These are phyloP conservation scores for Coremacera marginata DNA, from an alignment of 2,888 invertebrate species.

Conservation along the genomic window DNA sequence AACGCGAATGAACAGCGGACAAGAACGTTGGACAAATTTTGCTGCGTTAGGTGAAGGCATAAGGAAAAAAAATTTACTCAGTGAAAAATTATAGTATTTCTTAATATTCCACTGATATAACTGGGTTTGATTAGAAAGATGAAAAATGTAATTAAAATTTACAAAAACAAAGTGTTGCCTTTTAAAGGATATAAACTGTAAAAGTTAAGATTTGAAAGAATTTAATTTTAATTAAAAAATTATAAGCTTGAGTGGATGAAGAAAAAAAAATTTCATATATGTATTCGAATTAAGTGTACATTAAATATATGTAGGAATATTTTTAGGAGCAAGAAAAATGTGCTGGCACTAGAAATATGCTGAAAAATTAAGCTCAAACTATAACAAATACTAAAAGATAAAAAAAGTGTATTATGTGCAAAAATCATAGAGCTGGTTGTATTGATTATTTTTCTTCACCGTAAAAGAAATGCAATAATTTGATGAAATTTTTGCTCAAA, in stretches of 20 bases:
- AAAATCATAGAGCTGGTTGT: conserved; percentile 6
- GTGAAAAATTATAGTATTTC: conserved; percentile 26
- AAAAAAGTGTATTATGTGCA: not conserved
- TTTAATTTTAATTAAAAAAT: not conserved
- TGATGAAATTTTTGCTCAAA: not conserved
- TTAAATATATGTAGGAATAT: conserved; percentile 11
- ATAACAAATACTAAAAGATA: not conserved
- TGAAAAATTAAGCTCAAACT: not conserved
- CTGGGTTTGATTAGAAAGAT: not conserved
- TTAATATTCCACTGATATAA: not conserved
- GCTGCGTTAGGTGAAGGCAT: conserved; percentile 60
- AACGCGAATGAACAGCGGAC: conserved; percentile 68
- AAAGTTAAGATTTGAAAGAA: not conserved
- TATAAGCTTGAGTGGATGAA: not conserved
- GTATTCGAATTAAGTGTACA: conserved; percentile 1
- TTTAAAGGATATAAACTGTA: not conserved
- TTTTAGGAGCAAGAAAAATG: conserved; percentile 10
- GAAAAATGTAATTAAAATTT: not conserved
- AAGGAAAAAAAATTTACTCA: not conserved
- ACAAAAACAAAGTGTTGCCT: not conserved
- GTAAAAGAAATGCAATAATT: not conserved
- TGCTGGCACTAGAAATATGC: not conserved
- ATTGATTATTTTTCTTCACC: conserved; percentile 28
- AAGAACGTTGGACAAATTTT: conserved; percentile 66
- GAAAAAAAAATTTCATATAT: not conserved